Base-by-base conservation (phyloP, 2,888 invertebrate genomes). In the Melinaea menophilus region DNA sequence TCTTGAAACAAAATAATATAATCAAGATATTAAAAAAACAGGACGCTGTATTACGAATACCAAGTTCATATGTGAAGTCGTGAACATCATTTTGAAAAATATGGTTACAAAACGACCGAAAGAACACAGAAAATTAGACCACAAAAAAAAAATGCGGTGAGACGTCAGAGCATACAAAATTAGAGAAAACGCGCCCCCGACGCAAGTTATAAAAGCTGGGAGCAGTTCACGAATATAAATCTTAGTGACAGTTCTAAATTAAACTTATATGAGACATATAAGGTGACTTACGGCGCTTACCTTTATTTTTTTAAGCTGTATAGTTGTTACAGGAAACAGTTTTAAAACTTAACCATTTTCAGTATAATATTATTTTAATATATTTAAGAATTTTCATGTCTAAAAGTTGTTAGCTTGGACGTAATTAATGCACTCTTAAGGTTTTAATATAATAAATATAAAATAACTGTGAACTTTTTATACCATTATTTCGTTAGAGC, bases 91-190 rank as follows among this genome's bases (percentile, higher is more conserved):
- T 22, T 22, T 22, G 22, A 22, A 22, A 86, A 88, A 89, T 89
- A 89, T 88, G 88, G 86, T 88, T 88, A 86, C 86, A 85, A 86
- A 88, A 87, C 81, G 86, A 80, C 84, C 79, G 84, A 86, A 86
- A 88, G 87, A 87, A 88, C 86, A 87, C 86, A 84, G 86, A 86
- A 85, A 88, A 90, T 88, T 88, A 88, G 87, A 88, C 85, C 86
- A 83, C 84, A 80, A 85, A 88, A 88, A 88, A 88, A 88, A 90
- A 88, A 90, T 86, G 87, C 83, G 84, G 77, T 70, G 79, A 82
- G 86, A 88, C 84, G 85, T 83, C 82, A 79, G 80, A 82, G 86
- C 88, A 88, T 88, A 86, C 86, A 82, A 84, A 90, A 88, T 88
- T 87, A 86, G 82, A 85, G 79, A 62, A 22, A 63, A 65, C 64